Evolutionary conservation across 2,888 invertebrate genomes (phyloP), one percentile per base, ranked within the genome.

Genomic region (Syritta pipiens): DNA sequence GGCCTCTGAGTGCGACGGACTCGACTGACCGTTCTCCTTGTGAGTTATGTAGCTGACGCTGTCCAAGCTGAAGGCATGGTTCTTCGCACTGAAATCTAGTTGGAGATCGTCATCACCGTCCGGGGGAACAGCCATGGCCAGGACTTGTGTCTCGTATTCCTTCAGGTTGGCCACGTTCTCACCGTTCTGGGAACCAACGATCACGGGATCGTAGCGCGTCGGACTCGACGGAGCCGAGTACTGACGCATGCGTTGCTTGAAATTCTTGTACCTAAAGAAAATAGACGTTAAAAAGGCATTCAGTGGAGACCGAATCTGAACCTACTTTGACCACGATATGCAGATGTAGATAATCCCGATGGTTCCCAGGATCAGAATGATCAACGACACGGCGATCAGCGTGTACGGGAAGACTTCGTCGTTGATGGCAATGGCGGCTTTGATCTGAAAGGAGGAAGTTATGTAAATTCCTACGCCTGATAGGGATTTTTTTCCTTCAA

Each of bases 281-380:
- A 20, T 1, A 55, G 20, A n/a, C n/a, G n/a, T n/a, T n/a, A n/a
- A n/a, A n/a, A n/a, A n/a, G n/a, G n/a, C n/a, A n/a, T n/a, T n/a
- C n/a, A n/a, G n/a, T n/a, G n/a, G n/a, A n/a, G n/a, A n/a, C n/a
- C n/a, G n/a, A n/a, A n/a, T n/a, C n/a, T n/a, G n/a, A n/a, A 86
- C 89, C 90, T 88, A 96, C 96, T 95, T 95, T 62, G 96, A 95
- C 96, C 97, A 97, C 1, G 97, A 97, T 57, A 97, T 93, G 88
- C 97, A 96, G 75, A 97, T 96, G 86, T 97, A 97, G 55, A 97
- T 93, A 48, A 97, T 97, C 4, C 97, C 97, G 53, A 95, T 94
- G 7, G 95, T 91, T 5, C 96, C 96, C 5, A 97, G 92, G 1
- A 97, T 92, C 32, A 97, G 92, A 74, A 97, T 97, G n/a, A 97